Evolutionary conservation across 2,113 vertebrate species (phyloP).

Genomic region (Pluvianellus socialis): DNA sequence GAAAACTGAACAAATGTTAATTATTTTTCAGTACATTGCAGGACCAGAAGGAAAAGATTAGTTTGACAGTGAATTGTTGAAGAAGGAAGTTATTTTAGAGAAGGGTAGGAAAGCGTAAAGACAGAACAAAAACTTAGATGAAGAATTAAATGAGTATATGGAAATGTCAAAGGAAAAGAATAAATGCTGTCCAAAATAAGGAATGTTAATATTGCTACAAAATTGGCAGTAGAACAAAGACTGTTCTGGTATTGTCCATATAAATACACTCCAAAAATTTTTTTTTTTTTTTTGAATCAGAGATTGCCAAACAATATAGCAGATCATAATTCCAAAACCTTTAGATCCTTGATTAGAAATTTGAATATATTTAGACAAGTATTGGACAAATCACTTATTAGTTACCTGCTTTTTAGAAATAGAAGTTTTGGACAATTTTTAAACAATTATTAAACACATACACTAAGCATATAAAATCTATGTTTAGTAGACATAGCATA

Average conservation of each 20-base stretch:
- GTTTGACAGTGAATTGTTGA: neutral
- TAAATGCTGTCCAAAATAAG: neutral
- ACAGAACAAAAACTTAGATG: neutral
- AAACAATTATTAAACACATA: neutral
- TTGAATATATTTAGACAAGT: neutral
- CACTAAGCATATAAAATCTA: neutral
- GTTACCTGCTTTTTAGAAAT: neutral
- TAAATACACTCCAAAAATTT: neutral
- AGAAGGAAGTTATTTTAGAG: neutral
- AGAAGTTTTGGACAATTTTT: neutral
- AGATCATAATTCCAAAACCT: neutral
- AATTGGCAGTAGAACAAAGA: neutral
- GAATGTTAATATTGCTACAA: neutral
- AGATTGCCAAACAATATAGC: neutral
- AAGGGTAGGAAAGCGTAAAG: neutral
- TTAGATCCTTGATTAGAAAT: neutral
- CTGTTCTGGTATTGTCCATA: neutral
- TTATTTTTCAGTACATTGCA: neutral
- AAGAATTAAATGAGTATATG: neutral
- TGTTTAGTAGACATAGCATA: neutral
- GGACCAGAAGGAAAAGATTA: neutral
- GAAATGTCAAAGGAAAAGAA: neutral
- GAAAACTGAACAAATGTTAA: neutral
- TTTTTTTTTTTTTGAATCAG: neutral
- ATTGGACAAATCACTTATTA: neutral